Evolutionary conservation across 2,888 invertebrate species (phyloP).

Genomic region (Mesorhabditis sp.): DNA sequence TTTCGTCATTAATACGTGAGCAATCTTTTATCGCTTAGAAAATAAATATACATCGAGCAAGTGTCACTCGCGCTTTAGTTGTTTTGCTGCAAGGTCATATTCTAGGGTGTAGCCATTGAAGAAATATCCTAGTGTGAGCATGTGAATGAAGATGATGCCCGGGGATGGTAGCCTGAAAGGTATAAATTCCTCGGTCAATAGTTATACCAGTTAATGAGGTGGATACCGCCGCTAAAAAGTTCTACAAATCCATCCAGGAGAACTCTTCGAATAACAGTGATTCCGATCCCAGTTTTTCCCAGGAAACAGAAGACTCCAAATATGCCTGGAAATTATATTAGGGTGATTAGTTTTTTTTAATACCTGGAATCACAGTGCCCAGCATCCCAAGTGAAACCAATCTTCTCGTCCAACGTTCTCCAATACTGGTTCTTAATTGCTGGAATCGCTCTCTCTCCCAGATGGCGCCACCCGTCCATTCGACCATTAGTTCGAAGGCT

Average conservation of each 20-base stretch:
- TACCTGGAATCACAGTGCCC: conserved; percentile 39
- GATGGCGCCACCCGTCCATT: conserved; percentile 37
- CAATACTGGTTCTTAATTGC: conserved; percentile 20
- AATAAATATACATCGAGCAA: too few relatives aligned
- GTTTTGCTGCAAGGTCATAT: conserved; percentile 16
- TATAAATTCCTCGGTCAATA: not conserved
- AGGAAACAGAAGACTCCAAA: conserved; percentile 53
- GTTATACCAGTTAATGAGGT: conserved; percentile 21
- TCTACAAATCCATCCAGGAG: conserved; percentile 38
- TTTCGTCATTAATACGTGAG: too few relatives aligned
- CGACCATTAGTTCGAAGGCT: conserved; percentile 46
- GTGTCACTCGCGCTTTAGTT: too few relatives aligned
- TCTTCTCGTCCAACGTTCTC: conserved; percentile 30
- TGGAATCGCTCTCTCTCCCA: conserved; percentile 20
- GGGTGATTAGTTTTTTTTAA: conserved; percentile 3
- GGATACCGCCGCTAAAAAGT: conserved; percentile 14
- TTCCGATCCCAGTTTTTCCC: conserved; percentile 43
- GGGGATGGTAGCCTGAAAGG: conserved; percentile 15
- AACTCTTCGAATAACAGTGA: conserved; percentile 41
- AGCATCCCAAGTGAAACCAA: conserved; percentile 34
- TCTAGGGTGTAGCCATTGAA: conserved; percentile 51
- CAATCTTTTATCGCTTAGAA: too few relatives aligned
- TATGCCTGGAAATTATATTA: conserved; percentile 22
- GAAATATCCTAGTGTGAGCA: conserved; percentile 51
- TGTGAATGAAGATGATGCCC: conserved; percentile 49